Conservation (phyloP, 2,113 vertebrate genomes). For the Apus apus region DNA sequence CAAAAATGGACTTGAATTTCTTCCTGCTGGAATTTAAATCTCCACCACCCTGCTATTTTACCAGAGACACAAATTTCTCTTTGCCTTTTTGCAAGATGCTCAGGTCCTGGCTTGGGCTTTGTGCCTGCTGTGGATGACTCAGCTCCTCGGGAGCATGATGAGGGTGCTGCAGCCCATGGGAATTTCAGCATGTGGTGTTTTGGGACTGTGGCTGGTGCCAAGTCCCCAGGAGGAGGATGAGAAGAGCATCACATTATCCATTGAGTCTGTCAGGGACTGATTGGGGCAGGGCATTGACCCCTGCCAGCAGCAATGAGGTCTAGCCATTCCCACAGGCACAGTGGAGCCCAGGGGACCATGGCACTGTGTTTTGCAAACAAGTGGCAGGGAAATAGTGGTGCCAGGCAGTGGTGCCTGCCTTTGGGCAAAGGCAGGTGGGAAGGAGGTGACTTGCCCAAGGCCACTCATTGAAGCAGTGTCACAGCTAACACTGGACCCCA, state of each 20-base stretch:
- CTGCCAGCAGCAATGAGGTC: neutral
- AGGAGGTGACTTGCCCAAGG: neutral
- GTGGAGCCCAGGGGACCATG: neutral
- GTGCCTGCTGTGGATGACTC: fast-evolving
- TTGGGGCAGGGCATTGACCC: fast-evolving
- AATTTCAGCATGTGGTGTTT: neutral
- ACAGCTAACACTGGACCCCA: fast-evolving
- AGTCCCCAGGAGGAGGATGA: neutral
- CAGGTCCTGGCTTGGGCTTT: neutral
- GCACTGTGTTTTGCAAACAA: neutral
- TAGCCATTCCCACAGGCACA: neutral
- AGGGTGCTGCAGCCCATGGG: neutral
- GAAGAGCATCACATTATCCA: neutral
- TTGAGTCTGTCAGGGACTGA: neutral
- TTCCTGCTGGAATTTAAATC: neutral
- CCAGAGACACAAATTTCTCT: neutral
- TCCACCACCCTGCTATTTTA: neutral
- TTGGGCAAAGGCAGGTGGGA: neutral
- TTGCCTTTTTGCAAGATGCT: neutral
- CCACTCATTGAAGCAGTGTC: neutral
- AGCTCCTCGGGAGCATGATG: neutral
- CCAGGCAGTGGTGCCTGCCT: neutral
- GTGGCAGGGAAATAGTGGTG: neutral
- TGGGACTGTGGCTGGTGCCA: neutral
- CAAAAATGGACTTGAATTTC: neutral